Conservation (phyloP, 2,113 vertebrate species). For the Edolisoma coerulescens region DNA sequence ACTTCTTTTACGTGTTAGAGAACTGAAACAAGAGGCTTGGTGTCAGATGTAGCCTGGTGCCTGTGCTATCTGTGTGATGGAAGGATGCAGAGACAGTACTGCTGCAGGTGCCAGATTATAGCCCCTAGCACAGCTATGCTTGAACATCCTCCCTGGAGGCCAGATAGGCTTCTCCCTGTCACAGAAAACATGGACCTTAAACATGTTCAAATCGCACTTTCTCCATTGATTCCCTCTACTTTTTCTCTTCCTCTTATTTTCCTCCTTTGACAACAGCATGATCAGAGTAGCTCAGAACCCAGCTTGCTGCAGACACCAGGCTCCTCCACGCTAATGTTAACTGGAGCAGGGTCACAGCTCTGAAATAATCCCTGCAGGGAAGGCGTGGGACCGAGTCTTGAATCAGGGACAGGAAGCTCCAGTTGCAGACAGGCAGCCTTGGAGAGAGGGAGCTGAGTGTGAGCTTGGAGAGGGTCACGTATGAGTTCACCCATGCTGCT, state of each 20-base stretch:
- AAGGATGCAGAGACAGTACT: neutral
- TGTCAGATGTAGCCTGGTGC: neutral
- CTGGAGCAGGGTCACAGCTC: neutral
- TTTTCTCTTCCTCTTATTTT: neutral
- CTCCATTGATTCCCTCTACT: neutral
- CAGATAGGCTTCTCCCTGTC: neutral
- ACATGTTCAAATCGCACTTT: neutral
- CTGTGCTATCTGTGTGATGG: neutral
- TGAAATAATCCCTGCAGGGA: neutral
- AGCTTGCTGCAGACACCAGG: neutral
- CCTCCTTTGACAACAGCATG: neutral
- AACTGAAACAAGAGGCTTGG: neutral
- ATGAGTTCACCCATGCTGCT: neutral
- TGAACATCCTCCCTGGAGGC: neutral
- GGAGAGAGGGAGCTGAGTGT: neutral
- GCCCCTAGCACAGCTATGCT: neutral
- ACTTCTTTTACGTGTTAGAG: neutral
- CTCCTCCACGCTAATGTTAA: rapidly evolving
- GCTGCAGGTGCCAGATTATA: neutral
- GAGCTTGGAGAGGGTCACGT: neutral
- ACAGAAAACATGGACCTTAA: neutral
- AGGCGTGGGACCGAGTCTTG: neutral
- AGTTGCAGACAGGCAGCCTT: neutral
- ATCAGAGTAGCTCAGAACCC: neutral
- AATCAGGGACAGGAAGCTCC: neutral